Conservation (phyloP, 2,113 vertebrate species). For the Neodontobutis hainanensis region DNA sequence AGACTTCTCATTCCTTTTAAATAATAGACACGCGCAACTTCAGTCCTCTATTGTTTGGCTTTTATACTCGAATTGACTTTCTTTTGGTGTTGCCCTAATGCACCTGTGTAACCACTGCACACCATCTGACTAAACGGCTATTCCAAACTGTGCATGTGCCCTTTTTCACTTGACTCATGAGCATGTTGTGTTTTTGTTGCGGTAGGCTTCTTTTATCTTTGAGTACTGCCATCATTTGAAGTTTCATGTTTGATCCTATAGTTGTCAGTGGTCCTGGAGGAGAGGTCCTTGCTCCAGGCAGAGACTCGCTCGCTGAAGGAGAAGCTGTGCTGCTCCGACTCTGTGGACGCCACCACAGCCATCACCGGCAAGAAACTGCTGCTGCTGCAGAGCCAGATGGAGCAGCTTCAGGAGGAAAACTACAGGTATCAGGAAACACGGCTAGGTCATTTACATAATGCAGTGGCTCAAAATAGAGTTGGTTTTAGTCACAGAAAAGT, state of each 20-base stretch:
- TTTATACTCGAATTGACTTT: too few relatives aligned
- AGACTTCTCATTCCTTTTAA: too few relatives aligned
- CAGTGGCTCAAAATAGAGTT: too few relatives aligned
- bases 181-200: too few relatives aligned
- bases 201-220: background rate
- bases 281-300: conserved; percentile 78
- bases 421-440: conserved; percentile 80
- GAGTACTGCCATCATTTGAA: background rate
- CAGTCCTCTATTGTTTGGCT: too few relatives aligned
- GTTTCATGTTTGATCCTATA: conserved; percentile 23
- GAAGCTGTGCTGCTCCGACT: conserved; percentile 65
- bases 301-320: conserved; percentile 81
- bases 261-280: conserved; percentile 83
- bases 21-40: too few relatives aligned
- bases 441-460: background rate
- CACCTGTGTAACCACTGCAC: conserved; percentile 11
- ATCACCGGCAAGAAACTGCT: conserved; percentile 88
- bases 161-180: background rate
- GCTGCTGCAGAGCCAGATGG: conserved; percentile 89
- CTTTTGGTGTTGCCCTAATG: too few relatives aligned
- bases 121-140: conserved; percentile 67
- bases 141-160: conserved; percentile 48
- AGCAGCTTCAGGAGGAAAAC: conserved; percentile 92
- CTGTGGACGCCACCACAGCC: conserved; percentile 66
- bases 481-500: too few relatives aligned